These are phyloP conservation scores for Xylocampa areola DNA, from an alignment of 2,888 invertebrate genomes.

Conservation along the genomic window DNA sequence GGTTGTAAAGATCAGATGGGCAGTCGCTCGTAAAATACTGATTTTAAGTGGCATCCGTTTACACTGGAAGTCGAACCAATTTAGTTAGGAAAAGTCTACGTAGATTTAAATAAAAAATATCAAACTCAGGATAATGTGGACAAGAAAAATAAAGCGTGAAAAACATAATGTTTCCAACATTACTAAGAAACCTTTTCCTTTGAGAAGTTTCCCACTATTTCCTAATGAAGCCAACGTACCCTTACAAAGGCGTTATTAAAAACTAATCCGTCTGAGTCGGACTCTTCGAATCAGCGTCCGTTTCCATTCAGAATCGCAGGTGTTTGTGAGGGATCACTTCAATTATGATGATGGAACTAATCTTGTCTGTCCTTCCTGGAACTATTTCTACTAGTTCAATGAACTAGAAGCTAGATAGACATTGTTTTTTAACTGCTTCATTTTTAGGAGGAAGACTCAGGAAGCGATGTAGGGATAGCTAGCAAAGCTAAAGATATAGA, in stretches of 20 bases:
- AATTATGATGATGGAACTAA: slow-evolving; percentile 21
- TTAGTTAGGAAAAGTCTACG: too few relatives aligned
- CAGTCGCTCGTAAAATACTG: too few relatives aligned
- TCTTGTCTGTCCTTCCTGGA: slow-evolving; percentile 9
- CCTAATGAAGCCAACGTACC: slow-evolving; percentile 36
- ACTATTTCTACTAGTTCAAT: slow-evolving; percentile 31
- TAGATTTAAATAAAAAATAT: too few relatives aligned
- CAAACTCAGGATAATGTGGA: too few relatives aligned
- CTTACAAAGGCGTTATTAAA: slow-evolving; percentile 49
- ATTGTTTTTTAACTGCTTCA: too few relatives aligned
- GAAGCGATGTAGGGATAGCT: too few relatives aligned
- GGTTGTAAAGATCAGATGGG: too few relatives aligned
- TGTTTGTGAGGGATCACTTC: slow-evolving; percentile 22
- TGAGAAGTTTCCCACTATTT: slow-evolving; percentile 3
- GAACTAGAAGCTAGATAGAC: slow-evolving; percentile 21
- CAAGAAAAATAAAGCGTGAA: too few relatives aligned
- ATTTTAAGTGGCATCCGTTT: too few relatives aligned
- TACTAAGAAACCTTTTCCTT: slow-evolving; percentile 7
- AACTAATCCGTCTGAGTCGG: slow-evolving; percentile 48
- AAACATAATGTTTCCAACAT: background rate
- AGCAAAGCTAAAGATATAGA: too few relatives aligned
- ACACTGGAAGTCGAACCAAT: too few relatives aligned
- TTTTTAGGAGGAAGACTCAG: too few relatives aligned
- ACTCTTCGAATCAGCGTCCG: slow-evolving; percentile 31
- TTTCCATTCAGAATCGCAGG: slow-evolving; percentile 29